Percentiles rank a stretch among this genome's conserved stretches.
Evolutionary conservation across 2,113 vertebrate species (phyloP).

Genomic region (Etheostoma cragini): DNA sequence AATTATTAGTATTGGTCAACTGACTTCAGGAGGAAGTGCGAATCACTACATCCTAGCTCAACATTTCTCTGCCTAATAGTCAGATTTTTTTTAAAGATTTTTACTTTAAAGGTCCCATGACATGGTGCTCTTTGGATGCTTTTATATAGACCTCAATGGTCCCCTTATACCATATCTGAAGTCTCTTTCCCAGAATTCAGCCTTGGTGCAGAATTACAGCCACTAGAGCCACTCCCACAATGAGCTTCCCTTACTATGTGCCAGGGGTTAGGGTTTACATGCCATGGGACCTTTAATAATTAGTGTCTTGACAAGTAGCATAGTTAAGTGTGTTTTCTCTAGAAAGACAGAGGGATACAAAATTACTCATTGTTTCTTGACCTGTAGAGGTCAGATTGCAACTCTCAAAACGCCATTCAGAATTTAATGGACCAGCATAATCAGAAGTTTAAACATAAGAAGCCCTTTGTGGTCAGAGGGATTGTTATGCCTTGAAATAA

Average conservation of each 20-base stretch:
- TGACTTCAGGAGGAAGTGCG: background rate
- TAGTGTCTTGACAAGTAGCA: background rate
- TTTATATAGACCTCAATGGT: no score
- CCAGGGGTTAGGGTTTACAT: no score
- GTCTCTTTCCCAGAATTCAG: no score
- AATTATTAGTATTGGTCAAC: background rate
- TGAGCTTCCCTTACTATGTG: no score
- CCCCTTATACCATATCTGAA: no score
- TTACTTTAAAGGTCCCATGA: no score
- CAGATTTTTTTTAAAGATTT: no score
- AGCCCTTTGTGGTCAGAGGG: slow-evolving; percentile 29
- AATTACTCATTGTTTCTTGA: background rate
- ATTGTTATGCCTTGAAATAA: slow-evolving; percentile 33
- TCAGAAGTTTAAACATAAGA: slow-evolving; percentile 43
- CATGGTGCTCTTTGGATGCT: no score
- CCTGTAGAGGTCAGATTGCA: slow-evolving; percentile 18
- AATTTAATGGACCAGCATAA: slow-evolving; percentile 36
- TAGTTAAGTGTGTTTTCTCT: background rate
- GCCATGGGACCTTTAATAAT: background rate
- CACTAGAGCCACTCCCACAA: no score
- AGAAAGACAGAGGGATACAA: background rate
- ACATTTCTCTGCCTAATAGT: background rate
- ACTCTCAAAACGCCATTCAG: slow-evolving; percentile 7
- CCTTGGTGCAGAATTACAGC: no score
- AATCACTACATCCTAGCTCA: background rate